Conservation (phyloP, 1,140 invertebrate genomes). For the Danaus plexippus region DNA sequence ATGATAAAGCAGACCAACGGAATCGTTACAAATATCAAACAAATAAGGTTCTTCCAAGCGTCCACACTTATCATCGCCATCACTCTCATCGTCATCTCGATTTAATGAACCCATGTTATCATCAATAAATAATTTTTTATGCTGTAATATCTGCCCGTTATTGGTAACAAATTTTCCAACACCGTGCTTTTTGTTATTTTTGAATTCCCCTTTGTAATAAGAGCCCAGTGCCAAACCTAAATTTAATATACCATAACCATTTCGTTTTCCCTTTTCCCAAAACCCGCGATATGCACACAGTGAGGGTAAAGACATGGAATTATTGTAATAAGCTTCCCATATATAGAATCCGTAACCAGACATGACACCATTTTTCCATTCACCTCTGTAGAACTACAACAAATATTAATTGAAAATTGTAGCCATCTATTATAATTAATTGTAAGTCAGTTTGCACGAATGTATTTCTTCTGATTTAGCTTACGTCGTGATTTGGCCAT, state of each 20-base stretch:
- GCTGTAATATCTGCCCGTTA: conserved; percentile 67
- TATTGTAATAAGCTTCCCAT: conserved; percentile 71
- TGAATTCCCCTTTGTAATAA: conserved; percentile 71
- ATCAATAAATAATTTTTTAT: conserved; percentile 65
- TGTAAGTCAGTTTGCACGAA: too few relatives aligned
- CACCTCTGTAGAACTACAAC: conserved; percentile 69
- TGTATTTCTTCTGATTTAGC: conserved; percentile 8
- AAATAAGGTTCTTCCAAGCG: conserved; percentile 31
- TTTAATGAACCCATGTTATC: conserved; percentile 54
- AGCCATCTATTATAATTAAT: too few relatives aligned
- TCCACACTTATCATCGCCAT: conserved; percentile 20
- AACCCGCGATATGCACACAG: conserved; percentile 68
- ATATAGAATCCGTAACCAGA: conserved; percentile 72
- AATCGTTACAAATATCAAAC: conserved; percentile 50
- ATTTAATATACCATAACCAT: conserved; percentile 69
- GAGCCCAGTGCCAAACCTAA: conserved; percentile 70
- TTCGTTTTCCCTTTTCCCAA: conserved; percentile 68
- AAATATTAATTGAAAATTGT: conserved; percentile 4
- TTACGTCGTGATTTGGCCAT: conserved; percentile 72
- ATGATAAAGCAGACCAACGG: conserved; percentile 46
- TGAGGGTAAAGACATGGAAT: conserved; percentile 65
- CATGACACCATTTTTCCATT: conserved; percentile 72
- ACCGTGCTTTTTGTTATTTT: conserved; percentile 73
- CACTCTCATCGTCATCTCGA: conserved; percentile 18
- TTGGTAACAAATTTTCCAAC: conserved; percentile 70